Conservation (phyloP, 2,113 vertebrate species). For the Dromiciops gliroides region DNA sequence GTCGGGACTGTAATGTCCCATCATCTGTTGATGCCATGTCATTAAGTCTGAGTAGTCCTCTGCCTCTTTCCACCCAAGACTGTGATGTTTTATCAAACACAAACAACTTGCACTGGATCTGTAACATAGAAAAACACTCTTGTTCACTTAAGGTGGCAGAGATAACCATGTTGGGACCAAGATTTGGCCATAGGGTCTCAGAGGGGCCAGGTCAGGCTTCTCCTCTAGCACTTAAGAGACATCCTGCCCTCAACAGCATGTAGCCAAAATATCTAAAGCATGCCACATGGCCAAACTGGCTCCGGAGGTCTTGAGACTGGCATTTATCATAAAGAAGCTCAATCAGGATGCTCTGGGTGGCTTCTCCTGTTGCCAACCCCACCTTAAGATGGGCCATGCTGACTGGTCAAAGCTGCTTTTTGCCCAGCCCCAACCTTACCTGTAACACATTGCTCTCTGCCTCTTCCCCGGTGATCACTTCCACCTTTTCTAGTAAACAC, state of each 20-base stretch:
- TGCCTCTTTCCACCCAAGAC: conserved; percentile 98
- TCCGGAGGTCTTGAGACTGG: background rate
- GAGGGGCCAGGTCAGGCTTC: background rate
- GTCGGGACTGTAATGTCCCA: conserved; percentile 94
- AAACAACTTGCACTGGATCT: conserved; percentile 99
- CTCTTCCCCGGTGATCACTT: conserved; percentile 98
- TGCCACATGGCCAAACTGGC: background rate
- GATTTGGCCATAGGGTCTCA: background rate
- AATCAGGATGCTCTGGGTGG: background rate
- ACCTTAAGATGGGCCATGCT: background rate
- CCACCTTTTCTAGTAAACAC: conserved; percentile 97
- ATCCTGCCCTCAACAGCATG: background rate
- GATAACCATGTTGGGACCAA: background rate
- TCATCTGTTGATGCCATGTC: conserved; percentile 98
- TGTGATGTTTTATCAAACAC: conserved; percentile 98
- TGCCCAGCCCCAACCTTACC: conserved; percentile 81
- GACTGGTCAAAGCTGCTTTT: background rate
- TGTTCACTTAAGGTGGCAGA: background rate
- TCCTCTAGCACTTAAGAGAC: background rate
- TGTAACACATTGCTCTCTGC: conserved; percentile 98
- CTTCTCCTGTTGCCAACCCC: background rate
- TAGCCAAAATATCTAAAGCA: background rate
- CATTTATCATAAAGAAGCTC: background rate
- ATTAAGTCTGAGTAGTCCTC: conserved; percentile 96
- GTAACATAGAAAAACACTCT: conserved; percentile 59